A percentile compares a stretch with the other conserved stretches of the same genome.
These are phyloP conservation scores for Polietes domitor DNA, from an alignment of 2,888 invertebrate genomes.

Conservation along the genomic window DNA sequence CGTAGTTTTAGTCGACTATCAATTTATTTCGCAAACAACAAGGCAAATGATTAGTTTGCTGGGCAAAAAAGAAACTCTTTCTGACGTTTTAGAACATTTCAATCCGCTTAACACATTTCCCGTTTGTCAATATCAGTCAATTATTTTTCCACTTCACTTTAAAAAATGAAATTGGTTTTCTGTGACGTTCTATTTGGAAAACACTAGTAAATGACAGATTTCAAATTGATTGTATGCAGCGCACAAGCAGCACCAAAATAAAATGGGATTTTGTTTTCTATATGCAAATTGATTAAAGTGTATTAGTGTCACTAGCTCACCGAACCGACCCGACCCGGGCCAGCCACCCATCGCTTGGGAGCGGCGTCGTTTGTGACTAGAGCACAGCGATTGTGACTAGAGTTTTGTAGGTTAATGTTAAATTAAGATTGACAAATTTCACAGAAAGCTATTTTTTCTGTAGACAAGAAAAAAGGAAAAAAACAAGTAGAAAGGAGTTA, in stretches of 20 bases:
- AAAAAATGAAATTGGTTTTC: neutral
- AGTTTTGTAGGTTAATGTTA: conserved; percentile 17
- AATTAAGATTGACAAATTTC: conserved; percentile 50
- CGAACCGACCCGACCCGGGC: neutral
- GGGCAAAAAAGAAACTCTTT: neutral
- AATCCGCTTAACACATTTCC: conserved; percentile 15
- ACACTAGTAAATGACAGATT: conserved; percentile 40
- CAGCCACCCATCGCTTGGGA: too few relatives aligned
- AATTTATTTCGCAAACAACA: too few relatives aligned
- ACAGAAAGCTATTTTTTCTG: neutral
- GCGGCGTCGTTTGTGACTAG: neutral
- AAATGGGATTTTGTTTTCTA: conserved; percentile 31
- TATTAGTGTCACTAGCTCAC: neutral
- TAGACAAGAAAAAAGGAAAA: neutral
- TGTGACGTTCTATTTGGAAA: neutral
- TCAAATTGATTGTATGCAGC: conserved; percentile 39
- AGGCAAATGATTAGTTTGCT: too few relatives aligned
- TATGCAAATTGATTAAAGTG: conserved; percentile 42
- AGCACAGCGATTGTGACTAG: neutral
- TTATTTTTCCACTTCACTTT: neutral
- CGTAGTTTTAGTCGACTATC: too few relatives aligned
- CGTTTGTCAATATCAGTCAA: neutral
- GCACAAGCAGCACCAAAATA: conserved; percentile 10
- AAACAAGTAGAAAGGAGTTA: neutral
- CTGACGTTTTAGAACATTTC: neutral